phyloP scores from a whole-genome alignment of 2,113 vertebrate species.

The Tor tambroides region DNA sequence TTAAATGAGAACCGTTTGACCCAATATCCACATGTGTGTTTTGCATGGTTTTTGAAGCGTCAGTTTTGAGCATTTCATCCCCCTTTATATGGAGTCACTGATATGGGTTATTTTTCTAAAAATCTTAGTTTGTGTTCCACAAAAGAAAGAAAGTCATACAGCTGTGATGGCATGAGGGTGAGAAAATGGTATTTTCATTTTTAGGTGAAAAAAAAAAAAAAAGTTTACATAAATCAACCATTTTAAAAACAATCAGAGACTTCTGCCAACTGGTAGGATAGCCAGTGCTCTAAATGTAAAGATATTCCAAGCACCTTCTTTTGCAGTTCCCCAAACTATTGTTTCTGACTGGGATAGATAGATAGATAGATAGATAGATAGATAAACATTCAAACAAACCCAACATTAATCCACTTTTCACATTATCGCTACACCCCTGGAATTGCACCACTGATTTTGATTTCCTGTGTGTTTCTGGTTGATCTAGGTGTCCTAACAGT shows the following conservation, averaged over 20 bases:
- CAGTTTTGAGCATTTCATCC: not conserved
- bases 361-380: too few species aligned
- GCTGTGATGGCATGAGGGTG: not conserved
- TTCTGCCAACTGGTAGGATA: not conserved
- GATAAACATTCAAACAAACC: too few species aligned
- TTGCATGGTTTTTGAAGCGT: not conserved
- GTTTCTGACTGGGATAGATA: not conserved
- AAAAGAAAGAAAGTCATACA: not conserved
- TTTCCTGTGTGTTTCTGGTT: slow-evolving; percentile 70
- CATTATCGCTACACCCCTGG: not conserved
- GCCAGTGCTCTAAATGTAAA: not conserved
- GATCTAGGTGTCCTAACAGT: slow-evolving; percentile 92
- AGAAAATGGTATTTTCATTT: not conserved
- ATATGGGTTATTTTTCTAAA: not conserved
- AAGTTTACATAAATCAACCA: not conserved
- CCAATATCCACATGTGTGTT: not conserved
- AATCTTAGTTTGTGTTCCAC: not conserved
- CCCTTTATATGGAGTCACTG: not conserved
- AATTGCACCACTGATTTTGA: not conserved
- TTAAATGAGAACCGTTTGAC: not conserved
- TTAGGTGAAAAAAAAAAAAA: not conserved
- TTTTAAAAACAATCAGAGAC: not conserved
- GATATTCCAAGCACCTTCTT: not conserved
- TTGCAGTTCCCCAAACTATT: not conserved
- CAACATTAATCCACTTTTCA: not conserved